These are phyloP conservation scores for Neostethus bicornis DNA, from an alignment of 2,797 vertebrate genomes.

Conservation along the genomic window DNA sequence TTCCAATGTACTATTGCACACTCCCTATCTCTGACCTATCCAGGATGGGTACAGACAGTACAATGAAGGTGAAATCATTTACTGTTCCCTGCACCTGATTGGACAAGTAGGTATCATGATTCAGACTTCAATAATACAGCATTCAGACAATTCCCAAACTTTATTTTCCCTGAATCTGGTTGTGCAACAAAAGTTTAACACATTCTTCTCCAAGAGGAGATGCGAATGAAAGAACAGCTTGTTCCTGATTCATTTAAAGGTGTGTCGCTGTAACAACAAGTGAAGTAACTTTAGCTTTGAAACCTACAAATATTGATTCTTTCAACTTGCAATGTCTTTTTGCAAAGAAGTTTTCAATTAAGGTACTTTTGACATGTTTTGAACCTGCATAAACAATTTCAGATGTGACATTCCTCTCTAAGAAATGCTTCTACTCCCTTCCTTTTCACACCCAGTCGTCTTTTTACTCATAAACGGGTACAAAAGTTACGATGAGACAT, in stretches of 20 bases:
- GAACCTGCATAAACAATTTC: slow-evolving; percentile 6
- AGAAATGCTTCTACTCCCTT: not conserved
- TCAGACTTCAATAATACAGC: slow-evolving; percentile 1
- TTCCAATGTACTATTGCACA: slow-evolving; percentile 20
- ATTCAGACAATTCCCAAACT: slow-evolving; percentile 6
- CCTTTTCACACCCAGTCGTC: not conserved
- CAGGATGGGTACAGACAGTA: slow-evolving; percentile 13
- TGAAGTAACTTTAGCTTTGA: slow-evolving; percentile 41
- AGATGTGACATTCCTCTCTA: slow-evolving; percentile 7
- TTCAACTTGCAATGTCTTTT: not conserved
- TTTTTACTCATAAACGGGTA: too few relatives aligned
- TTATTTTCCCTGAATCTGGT: slow-evolving; percentile 3
- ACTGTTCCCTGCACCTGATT: slow-evolving; percentile 7
- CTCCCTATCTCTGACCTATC: slow-evolving; percentile 35
- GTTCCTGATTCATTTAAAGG: slow-evolving; percentile 54
- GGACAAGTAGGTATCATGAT: slow-evolving; percentile 4
- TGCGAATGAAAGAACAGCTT: not conserved
- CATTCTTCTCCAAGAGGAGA: slow-evolving; percentile 14
- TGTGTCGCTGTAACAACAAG: slow-evolving; percentile 40
- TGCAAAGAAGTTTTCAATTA: slow-evolving; percentile 4
- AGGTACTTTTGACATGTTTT: not conserved
- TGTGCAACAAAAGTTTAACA: slow-evolving; percentile 28
- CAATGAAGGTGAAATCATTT: slow-evolving; percentile 18
- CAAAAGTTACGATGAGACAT: too few relatives aligned
- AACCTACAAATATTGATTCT: not conserved